A percentile compares a stretch with the other conserved stretches of the same genome.
Conservation (phyloP, 2,113 vertebrate genomes). For the Callithrix jacchus region DNA sequence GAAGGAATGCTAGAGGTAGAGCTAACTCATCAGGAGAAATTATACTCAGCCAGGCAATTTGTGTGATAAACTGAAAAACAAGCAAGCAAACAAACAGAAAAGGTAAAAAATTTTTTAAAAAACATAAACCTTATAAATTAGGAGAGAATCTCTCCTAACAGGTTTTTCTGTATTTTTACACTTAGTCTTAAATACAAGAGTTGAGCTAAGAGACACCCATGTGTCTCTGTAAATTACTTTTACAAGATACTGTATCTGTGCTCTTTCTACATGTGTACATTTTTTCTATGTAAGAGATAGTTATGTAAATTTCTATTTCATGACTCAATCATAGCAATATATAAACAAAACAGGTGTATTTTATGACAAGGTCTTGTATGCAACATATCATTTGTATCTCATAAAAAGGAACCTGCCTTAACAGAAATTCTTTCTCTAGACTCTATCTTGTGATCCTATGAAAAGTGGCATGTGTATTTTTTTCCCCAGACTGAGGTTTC, state of each 20-base stretch:
- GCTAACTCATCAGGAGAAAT: not conserved
- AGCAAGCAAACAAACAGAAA: not conserved
- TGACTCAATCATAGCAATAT: not conserved
- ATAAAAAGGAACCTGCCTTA: not conserved
- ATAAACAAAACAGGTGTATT: not conserved
- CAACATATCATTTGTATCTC: constrained; percentile 29
- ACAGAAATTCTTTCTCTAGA: not conserved
- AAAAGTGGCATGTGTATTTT: constrained; percentile 32
- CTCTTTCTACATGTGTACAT: not conserved
- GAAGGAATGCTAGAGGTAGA: not conserved
- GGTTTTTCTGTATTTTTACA: not conserved
- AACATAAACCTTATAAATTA: not conserved
- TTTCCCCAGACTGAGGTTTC: not conserved
- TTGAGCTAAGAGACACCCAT: not conserved
- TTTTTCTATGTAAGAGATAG: not conserved
- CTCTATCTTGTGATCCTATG: not conserved
- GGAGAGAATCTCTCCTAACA: not conserved
- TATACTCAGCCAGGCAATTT: not conserved
- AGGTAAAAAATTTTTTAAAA: not conserved
- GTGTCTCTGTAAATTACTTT: not conserved
- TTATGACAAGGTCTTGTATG: not conserved
- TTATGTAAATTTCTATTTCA: not conserved
- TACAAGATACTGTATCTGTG: not conserved
- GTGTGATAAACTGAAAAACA: not conserved
- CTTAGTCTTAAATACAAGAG: not conserved